Evolutionary conservation across 1,140 invertebrate genomes (phyloP), one percentile per base, ranked within the genome.

Genomic region (Hypsibius dujardini): DNA sequence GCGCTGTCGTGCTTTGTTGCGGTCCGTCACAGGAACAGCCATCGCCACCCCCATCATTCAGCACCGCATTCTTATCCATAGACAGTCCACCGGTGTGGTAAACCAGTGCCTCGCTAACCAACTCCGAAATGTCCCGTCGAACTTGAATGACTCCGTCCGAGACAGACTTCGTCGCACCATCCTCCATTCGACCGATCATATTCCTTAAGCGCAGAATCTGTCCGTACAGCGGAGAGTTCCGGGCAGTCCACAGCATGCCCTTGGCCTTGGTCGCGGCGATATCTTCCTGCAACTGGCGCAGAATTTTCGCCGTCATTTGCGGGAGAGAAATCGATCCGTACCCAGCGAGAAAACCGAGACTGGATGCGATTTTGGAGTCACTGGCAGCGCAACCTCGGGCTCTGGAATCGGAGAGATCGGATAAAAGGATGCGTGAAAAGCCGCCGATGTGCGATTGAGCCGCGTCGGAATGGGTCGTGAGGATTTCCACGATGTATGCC

Each of bases 211-310:
- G 62, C 12, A 45, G 3, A 42, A 67, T 12, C 62, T 67, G 62
- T 45, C 62, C 62, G 42, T 67, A 67, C 62, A 67, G 62, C 62
- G 62, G 62, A 12, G 62, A 12, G 45, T 67, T 15, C 62, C 62
- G 62, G 12, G 62, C 62, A 12, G 62, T 42, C 62, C 62, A 15
- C 62, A 15, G 62, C 62, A 67, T 45, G 42, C 62, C 62, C 12
- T 67, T 67, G 12, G 7, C 62, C 42, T 45, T 45, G 12, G 62
- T 42, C 12, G 3, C 45, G 12, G 12, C 12, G 3, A 67, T 45
- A 42, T 67, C 42, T 67, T 12, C 42, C 12, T 42, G 12, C 12
- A 67, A 42, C 45, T 67, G 12, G 3, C 42, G 12, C 42, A 67
- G 12, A 3, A 42, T 7, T 45, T 67, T 42, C 62, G 7, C 12